These are phyloP conservation scores for Biston stratarius DNA, from an alignment of 2,888 invertebrate genomes.

Conservation along the genomic window DNA sequence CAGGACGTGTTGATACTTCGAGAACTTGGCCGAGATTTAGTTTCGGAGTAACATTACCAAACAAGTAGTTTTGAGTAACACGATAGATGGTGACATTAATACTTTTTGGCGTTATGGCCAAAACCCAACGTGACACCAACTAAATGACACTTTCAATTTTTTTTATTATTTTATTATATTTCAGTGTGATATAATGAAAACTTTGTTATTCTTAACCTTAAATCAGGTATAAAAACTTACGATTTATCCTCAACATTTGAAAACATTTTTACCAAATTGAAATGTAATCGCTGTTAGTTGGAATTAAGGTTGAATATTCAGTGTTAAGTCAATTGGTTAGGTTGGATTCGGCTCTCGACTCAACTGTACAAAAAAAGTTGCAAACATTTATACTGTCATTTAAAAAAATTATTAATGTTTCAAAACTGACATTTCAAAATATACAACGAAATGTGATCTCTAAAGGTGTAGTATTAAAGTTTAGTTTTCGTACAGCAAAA, in stretches of 20 bases:
- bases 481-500: not conserved
- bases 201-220: no score
- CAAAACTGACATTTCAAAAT: not conserved
- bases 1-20: no score
- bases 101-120: no score
- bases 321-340: conserved; percentile 14
- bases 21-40: no score
- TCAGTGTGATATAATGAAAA: no score
- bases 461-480: not conserved
- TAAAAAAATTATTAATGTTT: no score
- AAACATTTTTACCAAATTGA: not conserved
- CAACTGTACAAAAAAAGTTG: not conserved
- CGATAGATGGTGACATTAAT: no score
- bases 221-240: not conserved
- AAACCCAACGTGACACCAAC: no score
- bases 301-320: conserved; percentile 16
- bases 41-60: no score
- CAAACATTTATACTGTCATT: not conserved
- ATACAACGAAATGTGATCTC: not conserved
- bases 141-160: no score
- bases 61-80: no score
- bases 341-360: conserved; percentile 18
- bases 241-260: conserved; percentile 15
- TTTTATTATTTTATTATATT: no score
- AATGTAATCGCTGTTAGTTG: conserved; percentile 6